Conservation (phyloP, 2,888 invertebrate genomes). For the Ferdinandea cuprea region DNA sequence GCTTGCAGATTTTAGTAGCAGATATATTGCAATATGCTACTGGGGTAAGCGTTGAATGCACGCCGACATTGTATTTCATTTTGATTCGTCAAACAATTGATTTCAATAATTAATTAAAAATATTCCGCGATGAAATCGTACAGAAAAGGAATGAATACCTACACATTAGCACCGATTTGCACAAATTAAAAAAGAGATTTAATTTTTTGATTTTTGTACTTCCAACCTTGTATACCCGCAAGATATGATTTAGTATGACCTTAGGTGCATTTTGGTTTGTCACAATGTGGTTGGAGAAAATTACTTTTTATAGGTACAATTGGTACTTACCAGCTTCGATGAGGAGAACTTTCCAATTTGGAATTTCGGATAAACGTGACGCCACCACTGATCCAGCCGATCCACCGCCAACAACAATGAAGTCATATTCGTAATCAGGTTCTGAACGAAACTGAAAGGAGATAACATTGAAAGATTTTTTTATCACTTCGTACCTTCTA, state of each 20-base stretch:
- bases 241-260: neutral
- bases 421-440: constrained; percentile 83
- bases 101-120: constrained; percentile 40
- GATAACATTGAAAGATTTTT: constrained; percentile 30
- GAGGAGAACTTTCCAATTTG: constrained; percentile 82
- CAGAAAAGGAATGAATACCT: neutral
- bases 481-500: neutral
- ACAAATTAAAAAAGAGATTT: constrained; percentile 21
- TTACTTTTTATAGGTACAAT: too few species aligned
- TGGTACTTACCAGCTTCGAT: constrained; percentile 83
- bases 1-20: constrained; percentile 25
- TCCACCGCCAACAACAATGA: constrained; percentile 83
- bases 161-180: constrained; percentile 33
- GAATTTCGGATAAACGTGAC: constrained; percentile 82
- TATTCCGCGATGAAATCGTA: neutral
- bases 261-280: constrained; percentile 4
- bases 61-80: constrained; percentile 7
- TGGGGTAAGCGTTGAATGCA: constrained; percentile 41
- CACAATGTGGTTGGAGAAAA: neutral
- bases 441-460: constrained; percentile 81
- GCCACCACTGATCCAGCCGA: constrained; percentile 83
- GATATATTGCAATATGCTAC: constrained; percentile 38
- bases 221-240: constrained; percentile 3
- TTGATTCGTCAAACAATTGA: constrained; percentile 39
- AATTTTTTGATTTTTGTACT: constrained; percentile 25